Conservation (phyloP, 1,140 invertebrate genomes). For the Papilio aristodemus region DNA sequence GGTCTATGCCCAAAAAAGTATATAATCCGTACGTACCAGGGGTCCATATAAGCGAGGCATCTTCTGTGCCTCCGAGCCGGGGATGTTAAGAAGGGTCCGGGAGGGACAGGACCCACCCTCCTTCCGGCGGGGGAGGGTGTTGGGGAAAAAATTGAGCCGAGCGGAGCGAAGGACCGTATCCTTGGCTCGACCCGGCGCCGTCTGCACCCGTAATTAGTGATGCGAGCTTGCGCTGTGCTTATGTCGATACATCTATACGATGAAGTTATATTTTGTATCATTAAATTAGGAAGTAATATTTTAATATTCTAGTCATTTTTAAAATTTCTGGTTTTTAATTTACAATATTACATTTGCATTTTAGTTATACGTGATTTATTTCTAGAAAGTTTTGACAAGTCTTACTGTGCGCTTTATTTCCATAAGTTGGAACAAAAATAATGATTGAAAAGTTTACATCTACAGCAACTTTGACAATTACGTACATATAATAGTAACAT, state of each 20-base stretch:
- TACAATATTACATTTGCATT: too few relatives aligned
- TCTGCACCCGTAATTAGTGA: slow-evolving; percentile 76
- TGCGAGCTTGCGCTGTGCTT: slow-evolving; percentile 53
- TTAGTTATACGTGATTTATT: too few relatives aligned
- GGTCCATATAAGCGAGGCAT: slow-evolving; percentile 72
- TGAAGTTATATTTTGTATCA: neutral
- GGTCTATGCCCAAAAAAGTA: slow-evolving; percentile 78
- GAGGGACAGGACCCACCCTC: slow-evolving; percentile 61
- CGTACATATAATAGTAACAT: too few relatives aligned
- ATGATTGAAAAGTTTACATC: too few relatives aligned
- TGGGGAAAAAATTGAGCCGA: slow-evolving; percentile 74
- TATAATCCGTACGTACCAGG: slow-evolving; percentile 74
- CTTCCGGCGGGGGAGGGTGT: slow-evolving; percentile 66
- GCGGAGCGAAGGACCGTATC: slow-evolving; percentile 59
- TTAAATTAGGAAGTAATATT: too few relatives aligned
- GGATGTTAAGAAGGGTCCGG: slow-evolving; percentile 78
- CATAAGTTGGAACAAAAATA: too few relatives aligned
- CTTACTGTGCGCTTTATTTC: too few relatives aligned
- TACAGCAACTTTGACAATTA: too few relatives aligned
- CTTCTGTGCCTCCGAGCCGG: slow-evolving; percentile 74
- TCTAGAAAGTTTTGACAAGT: too few relatives aligned
- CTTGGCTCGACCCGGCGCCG: slow-evolving; percentile 71
- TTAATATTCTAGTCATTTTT: too few relatives aligned
- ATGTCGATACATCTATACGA: slow-evolving; percentile 56
- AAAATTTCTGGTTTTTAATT: too few relatives aligned